Evolutionary conservation across 2,113 vertebrate genomes (phyloP), one percentile per base, ranked within the genome.

Genomic region (Semicossyphus pulcher): DNA sequence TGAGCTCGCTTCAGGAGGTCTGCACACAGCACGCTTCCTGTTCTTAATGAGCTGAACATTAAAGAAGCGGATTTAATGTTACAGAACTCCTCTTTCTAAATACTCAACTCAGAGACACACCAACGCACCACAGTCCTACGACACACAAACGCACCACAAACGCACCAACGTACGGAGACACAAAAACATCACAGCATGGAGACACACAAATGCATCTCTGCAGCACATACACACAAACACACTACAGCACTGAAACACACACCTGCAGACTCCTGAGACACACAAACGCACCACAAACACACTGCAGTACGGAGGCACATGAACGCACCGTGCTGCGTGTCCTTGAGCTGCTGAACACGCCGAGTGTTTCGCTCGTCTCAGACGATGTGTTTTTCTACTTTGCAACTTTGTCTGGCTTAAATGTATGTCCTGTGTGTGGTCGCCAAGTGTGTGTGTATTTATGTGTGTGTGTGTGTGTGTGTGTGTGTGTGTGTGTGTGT

Each of bases 401-500:
- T 47, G 3, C 11, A 69, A 39, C 65, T 72, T 39, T 45, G 48
- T 58, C 32, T 36, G 25, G 41, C 18, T 66, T 58, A 53, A 32
- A 23, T 37, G 36, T n/a, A 9, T 11, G 10, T 39, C 20, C 49
- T 53, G 71, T 64, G 70, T 67, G 78, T 51, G 65, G 26, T 11
- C 12, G 1, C 51, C 32, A 32, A 41, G 44, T n/a, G 10, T 8
- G 51, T 47, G 31, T 47, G 39, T 63, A 16, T 60, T 54, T 71
- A 15, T 59, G 67, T 49, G 54, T 53, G 29, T 31, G 52, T 54
- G 29, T 31, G 44, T 47, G 47, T 37, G 49, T 59, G 39, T 20
- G 56, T 62, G 34, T 57, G 44, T 60, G 45, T 57, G 49, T 61
- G 23, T 42, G 53, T 68, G 49, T 76, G 60, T 71, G 62, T 69